These are phyloP conservation scores for Acanthosepion esculentum DNA, from an alignment of 2,888 invertebrate genomes.

Conservation along the genomic window DNA sequence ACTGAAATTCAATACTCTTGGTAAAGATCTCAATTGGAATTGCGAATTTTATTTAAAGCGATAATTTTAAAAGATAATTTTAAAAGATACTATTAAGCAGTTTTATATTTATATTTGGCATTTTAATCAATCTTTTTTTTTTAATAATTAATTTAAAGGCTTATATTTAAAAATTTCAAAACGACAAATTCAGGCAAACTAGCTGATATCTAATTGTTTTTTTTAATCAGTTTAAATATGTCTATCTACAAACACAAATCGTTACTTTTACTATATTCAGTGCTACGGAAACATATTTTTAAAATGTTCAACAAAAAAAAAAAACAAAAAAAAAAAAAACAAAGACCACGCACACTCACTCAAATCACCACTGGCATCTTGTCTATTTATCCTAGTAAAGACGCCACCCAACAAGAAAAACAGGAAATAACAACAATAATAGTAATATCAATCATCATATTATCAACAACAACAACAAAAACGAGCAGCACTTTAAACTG, in stretches of 20 bases:
- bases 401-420: neutral
- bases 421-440: neutral
- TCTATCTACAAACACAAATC: neutral
- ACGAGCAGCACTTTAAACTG: neutral
- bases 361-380: neutral
- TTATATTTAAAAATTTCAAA: neutral
- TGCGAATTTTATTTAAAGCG: too few species aligned
- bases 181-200: neutral
- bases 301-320: neutral
- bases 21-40: too few species aligned
- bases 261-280: neutral
- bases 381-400: neutral
- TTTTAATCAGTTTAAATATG: neutral
- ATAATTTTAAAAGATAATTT: too few species aligned
- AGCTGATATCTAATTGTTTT: neutral
- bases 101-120: too few species aligned
- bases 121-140: too few species aligned
- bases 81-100: too few species aligned
- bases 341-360: neutral
- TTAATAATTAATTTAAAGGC: too few species aligned
- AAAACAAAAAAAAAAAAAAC: too few species aligned
- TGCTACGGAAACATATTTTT: too few species aligned
- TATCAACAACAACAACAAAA: neutral
- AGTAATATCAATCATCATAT: neutral
- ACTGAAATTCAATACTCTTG: too few species aligned